A percentile compares a stretch with the other conserved stretches of the same genome.
These are phyloP conservation scores for Nothura maculosa DNA, from an alignment of 2,797 vertebrate species.

Conservation along the genomic window DNA sequence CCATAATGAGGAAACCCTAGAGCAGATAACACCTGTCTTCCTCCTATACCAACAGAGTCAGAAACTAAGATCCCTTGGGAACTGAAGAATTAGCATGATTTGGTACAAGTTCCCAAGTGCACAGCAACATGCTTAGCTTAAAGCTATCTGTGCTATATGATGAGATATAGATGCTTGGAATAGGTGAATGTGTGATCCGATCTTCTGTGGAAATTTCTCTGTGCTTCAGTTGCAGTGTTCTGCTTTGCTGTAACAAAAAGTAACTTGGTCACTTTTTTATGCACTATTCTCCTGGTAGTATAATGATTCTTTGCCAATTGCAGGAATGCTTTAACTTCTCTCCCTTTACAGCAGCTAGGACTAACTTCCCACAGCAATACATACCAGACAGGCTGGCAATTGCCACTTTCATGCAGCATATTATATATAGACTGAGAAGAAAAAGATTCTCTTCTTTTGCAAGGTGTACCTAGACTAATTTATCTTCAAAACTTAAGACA, in stretches of 20 bases:
- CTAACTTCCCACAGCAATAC: background rate
- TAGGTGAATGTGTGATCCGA: background rate
- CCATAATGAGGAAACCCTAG: background rate
- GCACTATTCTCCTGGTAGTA: conserved; percentile 21
- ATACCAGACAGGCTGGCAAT: background rate
- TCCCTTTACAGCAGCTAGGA: background rate
- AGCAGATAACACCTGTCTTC: background rate
- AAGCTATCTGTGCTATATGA: background rate
- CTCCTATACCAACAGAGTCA: background rate
- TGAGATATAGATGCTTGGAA: background rate
- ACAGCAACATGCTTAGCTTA: conserved; percentile 24
- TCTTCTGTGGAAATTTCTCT: conserved; percentile 19
- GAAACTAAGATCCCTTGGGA: background rate
- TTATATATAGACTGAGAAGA: background rate
- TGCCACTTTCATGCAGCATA: background rate
- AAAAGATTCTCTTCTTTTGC: background rate
- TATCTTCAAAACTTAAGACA: background rate
- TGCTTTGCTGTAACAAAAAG: background rate
- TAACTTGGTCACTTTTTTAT: conserved; percentile 24
- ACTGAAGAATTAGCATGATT: conserved; percentile 20
- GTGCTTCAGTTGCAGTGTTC: background rate
- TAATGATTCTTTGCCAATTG: background rate
- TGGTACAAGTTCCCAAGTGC: background rate
- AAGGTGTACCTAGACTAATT: background rate
- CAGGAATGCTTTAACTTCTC: background rate